Evolutionary conservation across 2,797 vertebrate genomes (phyloP).

Genomic region (Mormyrus proboscirostris): DNA sequence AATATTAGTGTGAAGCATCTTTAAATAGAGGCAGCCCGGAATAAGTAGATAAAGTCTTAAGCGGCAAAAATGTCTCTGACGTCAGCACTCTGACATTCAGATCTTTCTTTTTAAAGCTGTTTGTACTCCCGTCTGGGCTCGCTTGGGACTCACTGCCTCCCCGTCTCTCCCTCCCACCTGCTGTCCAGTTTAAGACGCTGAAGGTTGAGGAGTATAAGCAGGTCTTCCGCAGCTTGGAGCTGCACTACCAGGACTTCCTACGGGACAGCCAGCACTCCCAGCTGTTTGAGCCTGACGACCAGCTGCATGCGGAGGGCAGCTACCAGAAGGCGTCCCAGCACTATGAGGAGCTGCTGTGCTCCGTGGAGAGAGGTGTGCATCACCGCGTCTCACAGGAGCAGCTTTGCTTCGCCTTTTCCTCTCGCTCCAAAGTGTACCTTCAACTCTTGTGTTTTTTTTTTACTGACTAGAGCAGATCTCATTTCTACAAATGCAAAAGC

Average conservation of each 20-base stretch:
- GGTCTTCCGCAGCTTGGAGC: slow-evolving; percentile 74
- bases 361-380: slow-evolving; percentile 70
- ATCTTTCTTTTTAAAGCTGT: background rate
- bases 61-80: background rate
- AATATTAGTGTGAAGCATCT: background rate
- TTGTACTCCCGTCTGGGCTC: background rate
- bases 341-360: slow-evolving; percentile 74
- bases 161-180: background rate
- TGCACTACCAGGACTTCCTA: slow-evolving; percentile 85
- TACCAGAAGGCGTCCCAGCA: slow-evolving; percentile 71
- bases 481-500: background rate
- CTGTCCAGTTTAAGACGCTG: slow-evolving; percentile 74
- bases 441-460: background rate
- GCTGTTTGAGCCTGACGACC: slow-evolving; percentile 78
- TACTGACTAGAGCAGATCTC: background rate
- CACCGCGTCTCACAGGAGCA: background rate
- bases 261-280: slow-evolving; percentile 77
- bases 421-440: background rate
- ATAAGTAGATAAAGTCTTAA: background rate
- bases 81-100: background rate
- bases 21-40: background rate
- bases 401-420: background rate
- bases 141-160: background rate
- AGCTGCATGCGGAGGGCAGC: slow-evolving; percentile 75
- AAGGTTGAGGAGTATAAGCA: slow-evolving; percentile 77